Conservation (phyloP, 2,797 vertebrate genomes). For the Otus scops region DNA sequence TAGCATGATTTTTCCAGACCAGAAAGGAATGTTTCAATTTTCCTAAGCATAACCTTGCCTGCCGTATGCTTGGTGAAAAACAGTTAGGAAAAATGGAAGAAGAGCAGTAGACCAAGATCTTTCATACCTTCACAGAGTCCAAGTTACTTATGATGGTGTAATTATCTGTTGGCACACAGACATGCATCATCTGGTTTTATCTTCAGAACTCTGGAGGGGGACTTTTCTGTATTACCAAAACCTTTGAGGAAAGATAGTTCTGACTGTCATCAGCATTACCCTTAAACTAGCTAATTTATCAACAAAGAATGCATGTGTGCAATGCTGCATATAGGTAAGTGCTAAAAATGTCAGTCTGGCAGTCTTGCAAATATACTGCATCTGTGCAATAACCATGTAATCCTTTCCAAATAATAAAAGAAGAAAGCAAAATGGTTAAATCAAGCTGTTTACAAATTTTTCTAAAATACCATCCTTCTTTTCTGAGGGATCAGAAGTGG, state of each 20-base stretch:
- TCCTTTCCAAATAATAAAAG: neutral
- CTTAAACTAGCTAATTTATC: neutral
- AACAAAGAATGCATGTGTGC: neutral
- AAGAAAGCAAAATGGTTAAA: neutral
- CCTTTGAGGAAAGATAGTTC: neutral
- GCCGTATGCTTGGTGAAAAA: neutral
- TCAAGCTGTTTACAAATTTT: neutral
- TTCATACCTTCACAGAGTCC: neutral
- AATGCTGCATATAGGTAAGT: neutral
- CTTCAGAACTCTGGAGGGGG: neutral
- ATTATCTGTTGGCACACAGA: neutral
- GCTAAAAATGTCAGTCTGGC: neutral
- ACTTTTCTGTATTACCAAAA: neutral
- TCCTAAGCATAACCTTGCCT: neutral
- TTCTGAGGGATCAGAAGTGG: neutral
- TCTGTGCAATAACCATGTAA: neutral
- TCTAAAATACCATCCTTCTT: neutral
- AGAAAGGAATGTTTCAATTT: conserved; percentile 22
- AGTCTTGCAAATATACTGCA: neutral
- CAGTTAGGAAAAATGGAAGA: neutral
- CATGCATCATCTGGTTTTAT: neutral
- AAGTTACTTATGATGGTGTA: neutral
- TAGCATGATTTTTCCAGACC: conserved; percentile 42
- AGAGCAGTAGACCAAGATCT: neutral
- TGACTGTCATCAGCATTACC: neutral